These are phyloP conservation scores for Sebastes nivosus DNA, from an alignment of 2,797 vertebrate species.

Conservation along the genomic window DNA sequence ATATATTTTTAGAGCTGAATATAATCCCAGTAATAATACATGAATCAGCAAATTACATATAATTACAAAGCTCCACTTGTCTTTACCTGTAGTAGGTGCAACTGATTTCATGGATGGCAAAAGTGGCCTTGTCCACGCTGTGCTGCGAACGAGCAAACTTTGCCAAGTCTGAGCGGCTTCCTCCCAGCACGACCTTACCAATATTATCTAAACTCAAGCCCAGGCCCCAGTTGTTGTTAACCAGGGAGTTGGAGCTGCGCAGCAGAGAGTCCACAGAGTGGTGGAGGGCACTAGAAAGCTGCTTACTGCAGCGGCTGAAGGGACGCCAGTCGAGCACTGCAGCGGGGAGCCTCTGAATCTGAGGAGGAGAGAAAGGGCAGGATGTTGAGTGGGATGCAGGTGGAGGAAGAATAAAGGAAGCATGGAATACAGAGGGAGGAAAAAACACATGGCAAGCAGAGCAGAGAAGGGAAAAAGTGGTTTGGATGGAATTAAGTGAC, in stretches of 20 bases:
- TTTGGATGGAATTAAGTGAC: background rate
- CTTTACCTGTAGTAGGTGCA: slow-evolving; percentile 84
- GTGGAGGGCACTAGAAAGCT: slow-evolving; percentile 82
- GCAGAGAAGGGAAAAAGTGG: background rate
- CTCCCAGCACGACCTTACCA: slow-evolving; percentile 77
- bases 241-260: slow-evolving; percentile 78
- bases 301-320: slow-evolving; percentile 81
- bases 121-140: slow-evolving; percentile 83
- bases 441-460: background rate
- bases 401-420: background rate
- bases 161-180: slow-evolving; percentile 82
- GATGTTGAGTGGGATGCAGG: background rate
- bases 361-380: slow-evolving; percentile 2
- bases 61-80: background rate
- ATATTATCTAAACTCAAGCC: slow-evolving; percentile 74
- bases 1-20: background rate
- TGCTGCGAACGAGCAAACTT: slow-evolving; percentile 82
- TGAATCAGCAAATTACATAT: background rate
- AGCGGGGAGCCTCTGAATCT: slow-evolving; percentile 80
- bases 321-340: slow-evolving; percentile 83
- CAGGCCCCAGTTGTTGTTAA: slow-evolving; percentile 82
- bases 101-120: slow-evolving; percentile 83
- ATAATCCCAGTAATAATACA: background rate
- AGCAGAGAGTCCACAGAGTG: slow-evolving; percentile 84
- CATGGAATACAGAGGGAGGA: background rate